Conservation (phyloP, 2,888 invertebrate genomes). For the Agrotis ipsilon region DNA sequence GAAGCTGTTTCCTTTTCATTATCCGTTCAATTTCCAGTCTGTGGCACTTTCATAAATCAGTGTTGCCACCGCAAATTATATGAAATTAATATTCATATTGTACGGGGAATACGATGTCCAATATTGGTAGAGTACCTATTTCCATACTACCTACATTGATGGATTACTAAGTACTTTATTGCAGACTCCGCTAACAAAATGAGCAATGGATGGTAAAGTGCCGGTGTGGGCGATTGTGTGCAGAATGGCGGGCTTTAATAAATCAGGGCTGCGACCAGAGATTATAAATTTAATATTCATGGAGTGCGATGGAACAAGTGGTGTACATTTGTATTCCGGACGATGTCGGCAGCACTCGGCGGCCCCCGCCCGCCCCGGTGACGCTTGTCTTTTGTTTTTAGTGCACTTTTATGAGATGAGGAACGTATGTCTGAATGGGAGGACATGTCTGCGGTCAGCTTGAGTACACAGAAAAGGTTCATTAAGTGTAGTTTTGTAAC, state of each 20-base stretch:
- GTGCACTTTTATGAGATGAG: conserved; percentile 40
- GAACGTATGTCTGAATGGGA: conserved; percentile 10
- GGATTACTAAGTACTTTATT: conserved; percentile 23
- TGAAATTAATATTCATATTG: conserved; percentile 70
- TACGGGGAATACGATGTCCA: conserved; percentile 27
- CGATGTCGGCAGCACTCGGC: conserved; percentile 17
- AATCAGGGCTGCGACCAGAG: conserved; percentile 68
- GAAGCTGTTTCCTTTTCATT: conserved; percentile 54
- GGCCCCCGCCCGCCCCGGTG: conserved; percentile 13
- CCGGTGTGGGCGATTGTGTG: conserved; percentile 25
- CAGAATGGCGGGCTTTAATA: conserved; percentile 61
- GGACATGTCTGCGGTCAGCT: background rate
- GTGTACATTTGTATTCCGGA: conserved; percentile 58
- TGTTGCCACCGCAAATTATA: conserved; percentile 65
- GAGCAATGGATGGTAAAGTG: conserved; percentile 42
- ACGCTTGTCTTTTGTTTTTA: conserved; percentile 55
- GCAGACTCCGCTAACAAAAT: conserved; percentile 33
- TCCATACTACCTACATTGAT: conserved; percentile 30
- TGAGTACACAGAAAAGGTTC: background rate
- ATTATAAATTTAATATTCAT: conserved; percentile 77
- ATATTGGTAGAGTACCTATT: conserved; percentile 20
- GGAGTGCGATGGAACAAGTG: conserved; percentile 63
- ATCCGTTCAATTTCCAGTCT: conserved; percentile 39
- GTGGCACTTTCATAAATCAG: conserved; percentile 67
- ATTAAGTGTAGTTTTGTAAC: background rate